Conservation (phyloP, 2,888 invertebrate genomes). For the Acleris literana region DNA sequence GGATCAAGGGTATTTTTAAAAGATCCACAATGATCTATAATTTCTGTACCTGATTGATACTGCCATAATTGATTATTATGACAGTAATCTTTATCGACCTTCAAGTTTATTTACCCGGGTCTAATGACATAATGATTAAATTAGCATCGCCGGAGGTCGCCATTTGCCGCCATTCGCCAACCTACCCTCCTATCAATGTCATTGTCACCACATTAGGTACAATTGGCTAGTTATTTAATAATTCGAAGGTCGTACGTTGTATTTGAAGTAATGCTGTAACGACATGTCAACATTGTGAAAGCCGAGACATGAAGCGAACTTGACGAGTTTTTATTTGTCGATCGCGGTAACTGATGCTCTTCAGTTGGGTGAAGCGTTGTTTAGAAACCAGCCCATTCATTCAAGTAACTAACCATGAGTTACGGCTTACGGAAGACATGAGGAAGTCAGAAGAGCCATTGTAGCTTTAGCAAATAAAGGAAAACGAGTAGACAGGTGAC, state of each 20-base stretch:
- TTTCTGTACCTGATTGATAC: neutral
- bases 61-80: neutral
- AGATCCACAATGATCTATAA: neutral
- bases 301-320: too few species aligned
- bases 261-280: neutral
- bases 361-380: too few species aligned
- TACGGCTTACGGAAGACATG: too few species aligned
- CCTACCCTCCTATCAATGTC: neutral
- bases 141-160: constrained; percentile 15
- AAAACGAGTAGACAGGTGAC: too few species aligned
- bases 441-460: too few species aligned
- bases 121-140: constrained; percentile 21
- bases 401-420: too few species aligned
- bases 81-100: constrained; percentile 4
- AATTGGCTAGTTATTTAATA: constrained; percentile 10
- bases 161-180: neutral
- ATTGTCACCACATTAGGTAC: constrained; percentile 16
- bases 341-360: too few species aligned
- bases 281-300: too few species aligned
- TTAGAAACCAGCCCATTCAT: too few species aligned
- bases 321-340: too few species aligned
- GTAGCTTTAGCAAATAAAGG: too few species aligned
- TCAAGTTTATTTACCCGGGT: constrained; percentile 13
- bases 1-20: too few species aligned
- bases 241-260: constrained; percentile 12